A percentile compares a stretch with the other conserved stretches of the same genome.
These are phyloP conservation scores for Ormyrus rosae DNA, from an alignment of 2,888 invertebrate species.

Conservation along the genomic window DNA sequence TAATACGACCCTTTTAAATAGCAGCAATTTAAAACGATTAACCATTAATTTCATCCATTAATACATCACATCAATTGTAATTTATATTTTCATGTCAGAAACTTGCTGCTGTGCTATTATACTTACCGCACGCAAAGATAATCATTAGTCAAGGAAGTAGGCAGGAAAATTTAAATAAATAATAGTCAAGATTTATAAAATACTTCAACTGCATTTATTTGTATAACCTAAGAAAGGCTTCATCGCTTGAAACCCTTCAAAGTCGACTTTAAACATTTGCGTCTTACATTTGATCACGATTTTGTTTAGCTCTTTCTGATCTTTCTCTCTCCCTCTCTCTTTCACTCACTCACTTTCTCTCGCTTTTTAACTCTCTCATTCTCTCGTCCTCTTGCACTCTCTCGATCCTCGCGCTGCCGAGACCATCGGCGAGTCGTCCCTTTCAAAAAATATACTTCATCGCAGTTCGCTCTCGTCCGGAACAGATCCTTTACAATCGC, in stretches of 20 bases:
- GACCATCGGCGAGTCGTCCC: conserved; percentile 15
- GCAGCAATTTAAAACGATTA: conserved; percentile 26
- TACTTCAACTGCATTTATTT: conserved; percentile 70
- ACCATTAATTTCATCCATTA: conserved; percentile 8
- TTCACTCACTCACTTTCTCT: conserved; percentile 3
- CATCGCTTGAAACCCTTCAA: conserved; percentile 42
- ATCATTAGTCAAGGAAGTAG: background rate
- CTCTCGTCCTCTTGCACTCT: background rate
- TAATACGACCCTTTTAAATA: conserved; percentile 6
- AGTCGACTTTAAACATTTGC: conserved; percentile 53
- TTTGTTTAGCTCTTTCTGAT: conserved; percentile 20
- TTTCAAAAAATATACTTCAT: conserved; percentile 49
- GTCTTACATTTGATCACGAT: conserved; percentile 53
- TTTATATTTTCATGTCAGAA: conserved; percentile 9
- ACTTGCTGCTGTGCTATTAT: background rate
- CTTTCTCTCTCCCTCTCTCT: background rate
- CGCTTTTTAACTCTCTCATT: background rate
- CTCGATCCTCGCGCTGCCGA: conserved; percentile 17
- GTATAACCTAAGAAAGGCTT: conserved; percentile 55
- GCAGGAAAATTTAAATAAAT: conserved; percentile 18
- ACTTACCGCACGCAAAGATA: background rate
- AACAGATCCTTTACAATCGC: conserved; percentile 38
- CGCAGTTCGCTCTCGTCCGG: conserved; percentile 19
- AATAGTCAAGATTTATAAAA: conserved; percentile 64
- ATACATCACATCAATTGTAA: background rate